Conservation (phyloP, 2,113 vertebrate genomes). For the Numenius arquata region DNA sequence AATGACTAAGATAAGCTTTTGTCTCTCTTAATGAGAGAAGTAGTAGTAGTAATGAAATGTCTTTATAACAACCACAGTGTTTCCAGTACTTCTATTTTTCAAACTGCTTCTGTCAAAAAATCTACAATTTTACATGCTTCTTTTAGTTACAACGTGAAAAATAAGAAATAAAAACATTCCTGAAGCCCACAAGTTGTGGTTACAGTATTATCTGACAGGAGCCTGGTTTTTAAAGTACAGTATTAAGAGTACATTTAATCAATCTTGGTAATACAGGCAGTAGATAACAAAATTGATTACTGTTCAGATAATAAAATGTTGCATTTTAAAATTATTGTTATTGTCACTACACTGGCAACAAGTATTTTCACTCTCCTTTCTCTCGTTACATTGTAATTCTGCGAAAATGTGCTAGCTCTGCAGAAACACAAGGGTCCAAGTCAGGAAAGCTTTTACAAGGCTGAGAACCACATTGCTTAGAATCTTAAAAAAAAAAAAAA, state of each 20-base stretch:
- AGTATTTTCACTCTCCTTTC: not conserved
- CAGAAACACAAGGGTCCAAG: conserved; percentile 2
- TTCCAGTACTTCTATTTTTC: not conserved
- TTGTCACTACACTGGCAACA: not conserved
- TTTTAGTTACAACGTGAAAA: not conserved
- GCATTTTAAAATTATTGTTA: not conserved
- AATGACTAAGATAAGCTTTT: not conserved
- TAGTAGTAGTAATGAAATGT: not conserved
- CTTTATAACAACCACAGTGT: not conserved
- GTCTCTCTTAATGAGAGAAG: not conserved
- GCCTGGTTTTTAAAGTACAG: not conserved
- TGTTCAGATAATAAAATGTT: not conserved
- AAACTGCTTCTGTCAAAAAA: not conserved
- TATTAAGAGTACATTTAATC: conserved; percentile 14
- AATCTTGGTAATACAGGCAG: not conserved
- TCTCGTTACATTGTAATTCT: not conserved
- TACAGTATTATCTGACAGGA: not conserved
- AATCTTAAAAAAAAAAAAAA: not conserved
- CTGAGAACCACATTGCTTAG: not conserved
- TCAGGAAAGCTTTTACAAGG: conserved; percentile 9
- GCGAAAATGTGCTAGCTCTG: not conserved
- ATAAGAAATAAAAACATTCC: not conserved
- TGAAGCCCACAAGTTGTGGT: not conserved
- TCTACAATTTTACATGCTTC: not conserved
- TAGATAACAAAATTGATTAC: not conserved